Evolutionary conservation across 2,888 invertebrate genomes (phyloP).

Genomic region (Epistrophella euchroma): DNA sequence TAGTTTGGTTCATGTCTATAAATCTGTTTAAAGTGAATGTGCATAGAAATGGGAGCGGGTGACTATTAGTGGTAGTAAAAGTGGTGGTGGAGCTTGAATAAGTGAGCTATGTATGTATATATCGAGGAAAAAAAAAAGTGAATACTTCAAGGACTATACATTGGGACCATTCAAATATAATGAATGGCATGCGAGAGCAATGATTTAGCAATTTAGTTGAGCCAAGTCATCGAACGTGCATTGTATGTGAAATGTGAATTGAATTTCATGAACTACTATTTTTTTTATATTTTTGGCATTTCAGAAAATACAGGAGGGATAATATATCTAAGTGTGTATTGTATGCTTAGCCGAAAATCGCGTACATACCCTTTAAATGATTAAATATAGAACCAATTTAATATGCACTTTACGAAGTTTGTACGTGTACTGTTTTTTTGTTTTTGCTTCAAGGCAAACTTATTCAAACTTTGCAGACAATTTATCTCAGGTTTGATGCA

Average conservation of each 20-base stretch:
- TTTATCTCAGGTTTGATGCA: not conserved
- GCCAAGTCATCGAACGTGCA: slow-evolving; percentile 53
- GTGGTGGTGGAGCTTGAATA: not conserved
- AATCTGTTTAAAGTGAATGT: slow-evolving; percentile 33
- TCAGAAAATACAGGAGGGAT: not conserved
- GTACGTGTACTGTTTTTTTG: not conserved
- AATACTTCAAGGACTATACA: slow-evolving; percentile 1
- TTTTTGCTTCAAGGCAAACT: not conserved
- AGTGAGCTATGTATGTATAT: not conserved
- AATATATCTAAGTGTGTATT: too few relatives aligned
- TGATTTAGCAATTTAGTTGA: slow-evolving; percentile 66
- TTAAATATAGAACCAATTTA: slow-evolving; percentile 34
- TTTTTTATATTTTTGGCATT: not conserved
- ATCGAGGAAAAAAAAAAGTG: not conserved
- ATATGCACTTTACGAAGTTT: slow-evolving; percentile 3
- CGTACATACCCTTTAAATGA: slow-evolving; percentile 11
- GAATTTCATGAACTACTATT: not conserved
- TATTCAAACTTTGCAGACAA: slow-evolving; percentile 24
- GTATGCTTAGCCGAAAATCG: not conserved
- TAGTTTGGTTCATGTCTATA: slow-evolving; percentile 31
- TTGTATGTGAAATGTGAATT: slow-evolving; percentile 15
- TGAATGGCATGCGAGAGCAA: slow-evolving; percentile 50
- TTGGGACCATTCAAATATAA: slow-evolving; percentile 47
- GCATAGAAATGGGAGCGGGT: not conserved
- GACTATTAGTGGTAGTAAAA: slow-evolving; percentile 10